Base-by-base conservation (phyloP, 2,888 invertebrate genomes). In the Xanthorhoe spadicearia region DNA sequence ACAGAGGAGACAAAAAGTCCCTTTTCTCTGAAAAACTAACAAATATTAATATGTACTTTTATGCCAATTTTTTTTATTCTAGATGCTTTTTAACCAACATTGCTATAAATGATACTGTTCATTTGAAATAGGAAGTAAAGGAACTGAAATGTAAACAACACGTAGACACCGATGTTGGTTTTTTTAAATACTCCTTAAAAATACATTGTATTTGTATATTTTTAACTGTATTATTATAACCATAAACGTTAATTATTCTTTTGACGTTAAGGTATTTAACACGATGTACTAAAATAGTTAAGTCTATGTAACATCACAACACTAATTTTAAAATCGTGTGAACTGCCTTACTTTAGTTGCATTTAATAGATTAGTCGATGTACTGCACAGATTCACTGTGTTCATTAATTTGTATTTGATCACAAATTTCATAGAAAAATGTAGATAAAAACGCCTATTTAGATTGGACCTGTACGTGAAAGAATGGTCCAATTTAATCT, bases 381-480 rank as follows among this genome's bases (percentile, higher is more conserved):
- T 63, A 68, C 68, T 73, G 84, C 88, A 88, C 86, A 87, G 84
- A 86, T 32, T 32, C 32, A 82, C 82, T 87, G 89, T 90, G 89
- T 89, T 90, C 87, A 87, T 82, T 19, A 32, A 43, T 43, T 13
- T 54, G 49, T 53, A 8, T 46, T 59, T 15, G 17, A 23, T 51
- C 0, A 61, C 49, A 58, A 50, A 51, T 4, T 23, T 13, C 23
- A 8, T 43, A 13, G 17, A 48, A 51, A 51, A 23, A 23, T 23
- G 32, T 38, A 10, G 2, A 38, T 38, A 3, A 38, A 19, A 38
- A 38, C 38, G 54, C 46, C 46, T n/a, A 46, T 15, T 46, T 48
- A 6, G 32, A 32, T 32, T 32, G 32, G 32, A 32, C 32, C 32
- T 32, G 5, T 32, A 32, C 32, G 32, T 32, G 6, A 32, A 32